phyloP scores from a whole-genome alignment of 2,797 vertebrate genomes.

The Agapornis canus region DNA sequence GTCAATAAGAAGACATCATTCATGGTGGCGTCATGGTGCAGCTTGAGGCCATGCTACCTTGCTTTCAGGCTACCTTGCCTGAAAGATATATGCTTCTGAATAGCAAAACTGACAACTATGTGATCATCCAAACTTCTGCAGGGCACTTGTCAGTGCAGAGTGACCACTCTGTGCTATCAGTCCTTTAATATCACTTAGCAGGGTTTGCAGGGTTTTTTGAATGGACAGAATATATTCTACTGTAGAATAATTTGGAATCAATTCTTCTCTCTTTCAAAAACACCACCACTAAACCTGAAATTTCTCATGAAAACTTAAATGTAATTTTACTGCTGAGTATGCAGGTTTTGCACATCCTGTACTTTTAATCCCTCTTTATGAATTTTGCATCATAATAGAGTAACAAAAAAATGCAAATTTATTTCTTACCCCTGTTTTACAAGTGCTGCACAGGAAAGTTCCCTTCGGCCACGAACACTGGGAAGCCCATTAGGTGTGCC shows the following conservation, averaged over 20 bases:
- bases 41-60: neutral
- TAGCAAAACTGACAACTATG: conserved; percentile 30
- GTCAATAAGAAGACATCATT: conserved; percentile 40
- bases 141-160: neutral
- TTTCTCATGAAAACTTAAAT: neutral
- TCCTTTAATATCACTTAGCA: neutral
- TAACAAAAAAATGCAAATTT: neutral
- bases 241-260: neutral
- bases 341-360: neutral
- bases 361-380: neutral
- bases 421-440: neutral
- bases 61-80: neutral
- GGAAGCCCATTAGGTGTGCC: neutral
- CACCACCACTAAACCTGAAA: neutral
- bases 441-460: neutral
- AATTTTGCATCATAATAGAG: neutral
- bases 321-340: neutral
- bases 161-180: neutral
- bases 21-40: neutral
- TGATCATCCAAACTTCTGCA: conserved; percentile 13
- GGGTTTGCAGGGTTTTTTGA: accelerated
- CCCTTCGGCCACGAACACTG: accelerated
- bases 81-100: conserved; percentile 8
- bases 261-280: neutral
- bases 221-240: neutral